Evolutionary conservation across 2,888 invertebrate species (phyloP).

Genomic region (Epinotia demarniana): DNA sequence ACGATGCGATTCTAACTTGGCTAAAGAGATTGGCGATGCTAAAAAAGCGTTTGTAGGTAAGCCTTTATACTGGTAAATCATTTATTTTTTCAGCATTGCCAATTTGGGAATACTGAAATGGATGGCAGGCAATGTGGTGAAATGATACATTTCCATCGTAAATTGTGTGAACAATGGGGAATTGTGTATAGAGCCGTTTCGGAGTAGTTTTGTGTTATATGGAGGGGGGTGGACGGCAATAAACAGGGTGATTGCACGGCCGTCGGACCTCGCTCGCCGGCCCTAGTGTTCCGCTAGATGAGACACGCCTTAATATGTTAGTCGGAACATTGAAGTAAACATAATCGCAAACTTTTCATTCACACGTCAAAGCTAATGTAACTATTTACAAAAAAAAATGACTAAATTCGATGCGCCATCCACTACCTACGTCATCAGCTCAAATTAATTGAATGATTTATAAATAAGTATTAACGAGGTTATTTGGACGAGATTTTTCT

Average conservation of each 20-base stretch:
- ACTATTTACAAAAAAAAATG: not conserved
- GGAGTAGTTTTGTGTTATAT: constrained; percentile 45
- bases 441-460: too few relatives aligned
- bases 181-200: constrained; percentile 44
- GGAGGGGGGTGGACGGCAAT: constrained; percentile 44
- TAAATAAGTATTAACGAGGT: too few relatives aligned
- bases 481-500: too few relatives aligned
- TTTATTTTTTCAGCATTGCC: constrained; percentile 35
- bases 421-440: too few relatives aligned
- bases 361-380: not conserved
- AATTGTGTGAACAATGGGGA: constrained; percentile 45
- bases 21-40: not conserved
- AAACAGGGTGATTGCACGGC: constrained; percentile 46
- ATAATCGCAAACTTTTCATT: not conserved
- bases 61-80: not conserved
- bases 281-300: constrained; percentile 19
- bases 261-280: constrained; percentile 32
- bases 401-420: too few relatives aligned
- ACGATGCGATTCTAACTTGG: not conserved
- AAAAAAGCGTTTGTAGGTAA: not conserved
- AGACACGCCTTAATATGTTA: not conserved
- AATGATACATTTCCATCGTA: constrained; percentile 45
- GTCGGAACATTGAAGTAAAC: not conserved
- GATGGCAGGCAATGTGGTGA: constrained; percentile 44
- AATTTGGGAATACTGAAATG: constrained; percentile 40